Evolutionary conservation across 2,113 vertebrate species (phyloP), one percentile per base, ranked within the genome.

Genomic region (Hippocampus comes): DNA sequence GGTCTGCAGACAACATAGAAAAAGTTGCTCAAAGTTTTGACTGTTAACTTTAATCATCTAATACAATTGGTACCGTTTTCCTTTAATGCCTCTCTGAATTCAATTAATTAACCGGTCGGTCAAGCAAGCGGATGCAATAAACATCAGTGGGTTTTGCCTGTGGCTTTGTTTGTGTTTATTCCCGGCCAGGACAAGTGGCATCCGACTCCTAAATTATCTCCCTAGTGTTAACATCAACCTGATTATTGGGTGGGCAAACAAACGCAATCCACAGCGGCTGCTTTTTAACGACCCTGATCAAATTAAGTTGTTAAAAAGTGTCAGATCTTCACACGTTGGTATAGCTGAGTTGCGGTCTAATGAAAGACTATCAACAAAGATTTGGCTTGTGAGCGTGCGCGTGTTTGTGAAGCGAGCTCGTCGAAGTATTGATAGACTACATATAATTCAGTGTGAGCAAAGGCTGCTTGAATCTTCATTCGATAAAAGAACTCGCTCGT

Each of bases 291-390:
- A 12, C n/a, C 9, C 71, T 86, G 84, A 91, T 88, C 79, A 34
- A 86, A 89, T 88, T 83, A 86, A 80, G 70, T 25, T 27, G 23
- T 78, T 67, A 11, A 18, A 79, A 74, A 59, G 86, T 86, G 88
- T 51, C 61, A 83, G 68, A 68, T 56, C 38, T 81, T 87, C 75
- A 75, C 86, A 79, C 82, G 80, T 57, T 38, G 46, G 72, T 59
- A 46, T 49, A 49, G 59, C 1, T 30, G 59, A 61, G 27, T 7
- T 61, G 11, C 23, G 7, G 27, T 30, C 59, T 60, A 17, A 17
- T 60, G 25, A 27, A 30, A 0, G 57, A 30, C 57, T 2, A 15
- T 17, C 25, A 60, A 60, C 25, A 60, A 30, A 30, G 23, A 57
- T 57, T 23, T 56, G 70, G 76, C 51, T 25, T 53, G 67, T 72